Evolutionary conservation across 2,888 invertebrate genomes (phyloP), one percentile per base, ranked within the genome.

Genomic region (Caenorhabditis parvicauda): DNA sequence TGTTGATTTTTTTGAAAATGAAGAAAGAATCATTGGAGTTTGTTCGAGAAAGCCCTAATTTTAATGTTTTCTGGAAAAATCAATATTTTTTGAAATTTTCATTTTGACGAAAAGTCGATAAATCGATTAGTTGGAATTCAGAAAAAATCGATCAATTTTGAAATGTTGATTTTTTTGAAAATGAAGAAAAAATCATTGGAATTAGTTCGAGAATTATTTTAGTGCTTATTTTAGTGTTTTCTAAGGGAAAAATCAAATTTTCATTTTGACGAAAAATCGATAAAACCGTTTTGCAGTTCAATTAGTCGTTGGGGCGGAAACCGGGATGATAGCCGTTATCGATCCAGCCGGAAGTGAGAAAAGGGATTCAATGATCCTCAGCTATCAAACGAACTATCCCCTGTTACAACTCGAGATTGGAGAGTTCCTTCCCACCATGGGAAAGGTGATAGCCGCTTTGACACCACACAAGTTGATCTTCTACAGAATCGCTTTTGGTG

Each of bases 281-380:
- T n/a, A 24, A 3, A 27, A 14, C 9, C 7, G 12, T 27, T 41
- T 51, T 56, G 24, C 42, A 68, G 68, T 63, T 2, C 65, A 65
- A 50, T 25, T 68, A 1, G 42, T 68, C 1, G 48, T 65, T 32
- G 68, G 68, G 9, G 57, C 56, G 0, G 68, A 68, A 53, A 53
- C 65, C 35, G 68, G 68, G 9, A 47, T 54, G n/a, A 42, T 68
- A n/a, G 39, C 50, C 14, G 45, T 68, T 12, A n/a, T 65, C 22
- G 68, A 68, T 53, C 63, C 65, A 1, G 58, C 55, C 17, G 35
- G n/a, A 6, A 28, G 44, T 21, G 45, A 55, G 3, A 25, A 51
- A 12, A 35, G 58, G 54, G 43, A 51, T 24, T 35, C 43, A n/a
- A 28, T 55, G 0, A 21, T 62, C 1, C 24, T 46, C 3, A 54